phyloP scores from a whole-genome alignment of 2,888 invertebrate genomes.

The Synergus laeviventris region DNA sequence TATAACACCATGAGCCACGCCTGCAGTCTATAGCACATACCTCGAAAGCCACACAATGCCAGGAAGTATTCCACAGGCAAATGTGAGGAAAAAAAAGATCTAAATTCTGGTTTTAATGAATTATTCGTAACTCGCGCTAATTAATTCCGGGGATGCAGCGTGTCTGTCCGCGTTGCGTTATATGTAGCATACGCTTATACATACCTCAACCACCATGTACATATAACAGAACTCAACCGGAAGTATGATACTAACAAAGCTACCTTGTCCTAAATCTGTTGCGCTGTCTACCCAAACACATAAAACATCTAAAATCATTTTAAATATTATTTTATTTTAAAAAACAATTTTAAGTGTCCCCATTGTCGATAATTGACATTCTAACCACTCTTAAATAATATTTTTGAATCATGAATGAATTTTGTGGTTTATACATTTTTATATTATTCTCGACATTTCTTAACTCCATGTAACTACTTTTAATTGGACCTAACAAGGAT shows the following conservation, averaged over 20 bases:
- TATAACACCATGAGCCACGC: neutral
- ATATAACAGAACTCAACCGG: neutral
- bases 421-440: neutral
- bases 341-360: neutral
- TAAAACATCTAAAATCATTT: neutral
- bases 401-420: neutral
- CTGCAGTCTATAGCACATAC: neutral
- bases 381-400: neutral
- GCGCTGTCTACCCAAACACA: neutral
- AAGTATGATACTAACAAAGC: slow-evolving; percentile 23
- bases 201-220: slow-evolving; percentile 5
- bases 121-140: slow-evolving; percentile 55
- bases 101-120: slow-evolving; percentile 51
- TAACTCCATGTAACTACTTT: slow-evolving; percentile 11
- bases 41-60: neutral
- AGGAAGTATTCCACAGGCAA: neutral
- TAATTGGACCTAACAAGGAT: neutral
- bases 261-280: slow-evolving; percentile 30
- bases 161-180: slow-evolving; percentile 47
- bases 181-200: slow-evolving; percentile 6
- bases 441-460: slow-evolving; percentile 17
- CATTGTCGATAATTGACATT: neutral
- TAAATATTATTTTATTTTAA: neutral
- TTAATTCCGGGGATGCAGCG: slow-evolving; percentile 54
- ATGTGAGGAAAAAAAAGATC: neutral